phyloP scores from a whole-genome alignment of 2,797 vertebrate genomes.

The Anguilla megastoma region DNA sequence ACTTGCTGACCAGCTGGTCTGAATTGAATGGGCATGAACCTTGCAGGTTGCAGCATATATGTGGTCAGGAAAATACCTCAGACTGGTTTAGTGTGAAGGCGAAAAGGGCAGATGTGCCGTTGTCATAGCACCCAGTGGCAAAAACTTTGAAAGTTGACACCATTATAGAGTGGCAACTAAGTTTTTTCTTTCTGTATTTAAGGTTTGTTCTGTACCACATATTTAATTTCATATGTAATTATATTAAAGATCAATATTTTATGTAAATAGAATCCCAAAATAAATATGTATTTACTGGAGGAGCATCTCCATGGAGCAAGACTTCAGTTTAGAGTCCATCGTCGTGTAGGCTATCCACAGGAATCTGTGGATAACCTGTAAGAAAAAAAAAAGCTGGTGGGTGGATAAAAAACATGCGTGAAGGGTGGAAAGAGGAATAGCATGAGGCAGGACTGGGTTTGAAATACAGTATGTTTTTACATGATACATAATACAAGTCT shows the following conservation, averaged over 20 bases:
- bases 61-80: not conserved
- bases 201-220: not conserved
- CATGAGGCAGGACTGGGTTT: too few species aligned
- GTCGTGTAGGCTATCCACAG: too few species aligned
- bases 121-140: not conserved
- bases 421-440: too few species aligned
- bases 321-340: too few species aligned
- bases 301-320: too few species aligned
- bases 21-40: constrained; percentile 27
- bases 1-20: constrained; percentile 19
- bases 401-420: too few species aligned
- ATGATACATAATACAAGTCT: too few species aligned
- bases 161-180: not conserved
- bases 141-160: not conserved
- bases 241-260: too few species aligned
- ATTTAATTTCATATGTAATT: not conserved
- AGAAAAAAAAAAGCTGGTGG: too few species aligned
- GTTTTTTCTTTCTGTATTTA: not conserved
- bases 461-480: too few species aligned
- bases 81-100: not conserved
- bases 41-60: not conserved
- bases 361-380: too few species aligned
- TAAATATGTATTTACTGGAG: not conserved
- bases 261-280: not conserved
- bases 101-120: not conserved